Percentiles rank a stretch among this genome's conserved stretches.
These are phyloP conservation scores for Botia almorhae DNA, from an alignment of 2,797 vertebrate genomes.

Conservation along the genomic window DNA sequence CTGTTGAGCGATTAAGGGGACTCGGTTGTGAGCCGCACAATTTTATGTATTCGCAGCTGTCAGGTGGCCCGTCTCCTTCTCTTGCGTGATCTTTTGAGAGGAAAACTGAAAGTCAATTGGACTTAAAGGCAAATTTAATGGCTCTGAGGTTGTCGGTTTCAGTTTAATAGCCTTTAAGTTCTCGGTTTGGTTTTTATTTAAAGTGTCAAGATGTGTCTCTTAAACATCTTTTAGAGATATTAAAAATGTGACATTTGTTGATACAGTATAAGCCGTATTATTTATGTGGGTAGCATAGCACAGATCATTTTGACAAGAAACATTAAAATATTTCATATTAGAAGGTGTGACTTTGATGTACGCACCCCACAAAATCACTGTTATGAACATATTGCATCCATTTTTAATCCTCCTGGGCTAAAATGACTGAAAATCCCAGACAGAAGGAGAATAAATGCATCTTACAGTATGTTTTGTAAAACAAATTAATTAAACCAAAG, in stretches of 20 bases:
- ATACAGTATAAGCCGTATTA: no score
- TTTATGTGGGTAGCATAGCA: no score
- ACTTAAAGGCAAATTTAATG: neutral
- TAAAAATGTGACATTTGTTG: no score
- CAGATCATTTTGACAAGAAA: no score
- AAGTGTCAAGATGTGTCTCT: neutral
- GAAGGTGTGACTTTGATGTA: neutral
- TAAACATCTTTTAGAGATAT: no score
- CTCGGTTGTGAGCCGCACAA: constrained; percentile 4
- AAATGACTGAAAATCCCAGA: neutral
- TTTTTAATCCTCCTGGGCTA: neutral
- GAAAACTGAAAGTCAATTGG: constrained; percentile 9
- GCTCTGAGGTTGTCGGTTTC: neutral
- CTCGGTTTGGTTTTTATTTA: neutral
- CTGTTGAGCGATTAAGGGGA: constrained; percentile 17
- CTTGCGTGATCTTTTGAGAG: neutral
- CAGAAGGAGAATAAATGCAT: constrained; percentile 32
- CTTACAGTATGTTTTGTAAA: constrained; percentile 31
- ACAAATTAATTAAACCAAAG: constrained; percentile 24
- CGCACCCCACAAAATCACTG: neutral
- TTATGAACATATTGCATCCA: neutral
- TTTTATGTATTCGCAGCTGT: constrained; percentile 48
- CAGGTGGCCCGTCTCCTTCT: constrained; percentile 41
- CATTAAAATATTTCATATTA: no score
- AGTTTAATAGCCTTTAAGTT: neutral